Percentiles rank a stretch among this genome's conserved stretches.
These are phyloP conservation scores for Aptenodytes patagonicus DNA, from an alignment of 2,113 vertebrate genomes.

Conservation along the genomic window DNA sequence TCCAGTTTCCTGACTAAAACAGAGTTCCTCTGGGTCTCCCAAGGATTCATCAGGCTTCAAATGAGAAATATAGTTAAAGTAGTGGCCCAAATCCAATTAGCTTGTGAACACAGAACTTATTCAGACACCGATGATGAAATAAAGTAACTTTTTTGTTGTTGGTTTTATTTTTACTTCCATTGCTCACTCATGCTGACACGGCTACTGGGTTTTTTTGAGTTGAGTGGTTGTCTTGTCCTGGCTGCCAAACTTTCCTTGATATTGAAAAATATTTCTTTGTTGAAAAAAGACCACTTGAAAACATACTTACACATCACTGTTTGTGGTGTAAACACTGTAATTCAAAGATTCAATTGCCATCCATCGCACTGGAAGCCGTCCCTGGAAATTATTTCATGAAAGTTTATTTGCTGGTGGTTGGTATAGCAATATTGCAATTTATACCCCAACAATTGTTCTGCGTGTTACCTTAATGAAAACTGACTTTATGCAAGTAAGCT, in stretches of 20 bases:
- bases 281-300: not conserved
- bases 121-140: not conserved
- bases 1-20: not conserved
- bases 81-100: not conserved
- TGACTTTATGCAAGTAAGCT: not conserved
- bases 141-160: not conserved
- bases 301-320: conserved; percentile 87
- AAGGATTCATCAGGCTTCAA: not conserved
- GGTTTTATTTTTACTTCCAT: not conserved
- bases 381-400: conserved; percentile 67
- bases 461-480: not conserved
- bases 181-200: not conserved
- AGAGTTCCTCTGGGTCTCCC: not conserved
- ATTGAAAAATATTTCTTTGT: not conserved
- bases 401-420: not conserved
- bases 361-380: conserved; percentile 88
- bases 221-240: not conserved
- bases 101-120: not conserved
- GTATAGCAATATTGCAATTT: not conserved
- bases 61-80: not conserved
- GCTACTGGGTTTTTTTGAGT: not conserved
- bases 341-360: conserved; percentile 91
- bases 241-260: not conserved
- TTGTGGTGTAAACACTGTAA: conserved; percentile 90
- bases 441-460: not conserved